Percentiles rank a stretch among this genome's conserved stretches.
Conservation (phyloP, 2,113 vertebrate species). For the Amblyornis subalaris region DNA sequence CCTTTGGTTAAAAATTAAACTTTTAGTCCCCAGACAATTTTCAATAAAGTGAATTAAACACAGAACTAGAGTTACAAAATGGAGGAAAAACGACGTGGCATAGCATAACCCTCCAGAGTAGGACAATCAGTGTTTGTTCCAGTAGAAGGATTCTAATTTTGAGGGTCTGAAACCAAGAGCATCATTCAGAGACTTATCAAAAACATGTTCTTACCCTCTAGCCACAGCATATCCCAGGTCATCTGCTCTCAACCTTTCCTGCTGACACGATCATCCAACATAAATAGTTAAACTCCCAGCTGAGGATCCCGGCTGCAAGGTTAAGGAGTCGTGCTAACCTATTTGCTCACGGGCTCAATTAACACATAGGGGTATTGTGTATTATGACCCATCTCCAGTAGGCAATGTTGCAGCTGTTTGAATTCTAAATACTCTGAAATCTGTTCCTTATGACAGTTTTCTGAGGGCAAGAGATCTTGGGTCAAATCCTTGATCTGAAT, state of each 20-base stretch:
- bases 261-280: not conserved
- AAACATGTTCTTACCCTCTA: not conserved
- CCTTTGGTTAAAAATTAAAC: not conserved
- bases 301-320: not conserved
- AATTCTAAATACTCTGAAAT: not conserved
- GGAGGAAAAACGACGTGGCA: rapidly evolving
- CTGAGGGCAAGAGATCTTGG: not conserved
- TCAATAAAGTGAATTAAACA: not conserved
- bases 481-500: not conserved
- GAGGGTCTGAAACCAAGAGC: not conserved
- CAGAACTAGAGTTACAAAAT: not conserved
- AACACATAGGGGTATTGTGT: not conserved
- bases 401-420: not conserved
- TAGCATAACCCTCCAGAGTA: not conserved
- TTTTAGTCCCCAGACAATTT: not conserved
- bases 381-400: not conserved
- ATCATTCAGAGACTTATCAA: not conserved
- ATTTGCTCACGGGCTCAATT: not conserved
- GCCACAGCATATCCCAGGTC: not conserved
- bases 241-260: not conserved
- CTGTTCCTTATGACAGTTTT: not conserved
- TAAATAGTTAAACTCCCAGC: not conserved
- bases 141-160: not conserved
- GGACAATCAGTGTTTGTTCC: not conserved
- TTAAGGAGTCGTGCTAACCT: not conserved